Conservation (phyloP, 35 echinoderm and acorn worm species). For the Holothuria glaberrima region DNA sequence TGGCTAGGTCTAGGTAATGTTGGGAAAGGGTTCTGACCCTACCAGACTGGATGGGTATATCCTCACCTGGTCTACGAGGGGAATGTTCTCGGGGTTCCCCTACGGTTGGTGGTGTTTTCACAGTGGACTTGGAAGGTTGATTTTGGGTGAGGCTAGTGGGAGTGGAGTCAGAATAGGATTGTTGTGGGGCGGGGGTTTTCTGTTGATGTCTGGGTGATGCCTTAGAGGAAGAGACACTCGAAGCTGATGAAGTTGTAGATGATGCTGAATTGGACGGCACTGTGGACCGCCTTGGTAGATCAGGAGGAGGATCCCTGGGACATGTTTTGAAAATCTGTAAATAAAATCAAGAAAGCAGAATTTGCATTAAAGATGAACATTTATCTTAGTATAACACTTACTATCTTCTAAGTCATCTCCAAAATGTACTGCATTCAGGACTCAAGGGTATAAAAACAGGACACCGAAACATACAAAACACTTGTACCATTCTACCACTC, state of each 20-base stretch:
- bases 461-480: too few relatives aligned
- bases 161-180: slow-evolving; percentile 45
- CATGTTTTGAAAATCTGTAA: slow-evolving; percentile 92
- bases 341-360: background rate
- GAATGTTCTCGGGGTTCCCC: slow-evolving; percentile 71
- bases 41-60: slow-evolving; percentile 28
- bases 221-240: slow-evolving; percentile 78
- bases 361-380: too few relatives aligned
- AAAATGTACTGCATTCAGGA: too few relatives aligned
- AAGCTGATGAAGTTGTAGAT: slow-evolving; percentile 75
- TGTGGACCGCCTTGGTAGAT: slow-evolving; percentile 29
- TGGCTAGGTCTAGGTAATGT: slow-evolving; percentile 48
- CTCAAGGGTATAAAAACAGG: too few relatives aligned
- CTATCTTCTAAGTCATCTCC: too few relatives aligned
- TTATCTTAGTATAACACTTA: too few relatives aligned
- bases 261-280: slow-evolving; percentile 71
- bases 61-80: slow-evolving; percentile 89
- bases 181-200: slow-evolving; percentile 68
- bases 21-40: slow-evolving; percentile 42
- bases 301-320: slow-evolving; percentile 73
- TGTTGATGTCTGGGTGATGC: slow-evolving; percentile 72
- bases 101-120: slow-evolving; percentile 55
- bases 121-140: slow-evolving; percentile 38
- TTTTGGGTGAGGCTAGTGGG: slow-evolving; percentile 16
- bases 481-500: too few relatives aligned